A percentile compares a stretch with the other conserved stretches of the same genome.
These are phyloP conservation scores for Australoheros scitulus DNA, from an alignment of 2,113 vertebrate genomes.

Conservation along the genomic window DNA sequence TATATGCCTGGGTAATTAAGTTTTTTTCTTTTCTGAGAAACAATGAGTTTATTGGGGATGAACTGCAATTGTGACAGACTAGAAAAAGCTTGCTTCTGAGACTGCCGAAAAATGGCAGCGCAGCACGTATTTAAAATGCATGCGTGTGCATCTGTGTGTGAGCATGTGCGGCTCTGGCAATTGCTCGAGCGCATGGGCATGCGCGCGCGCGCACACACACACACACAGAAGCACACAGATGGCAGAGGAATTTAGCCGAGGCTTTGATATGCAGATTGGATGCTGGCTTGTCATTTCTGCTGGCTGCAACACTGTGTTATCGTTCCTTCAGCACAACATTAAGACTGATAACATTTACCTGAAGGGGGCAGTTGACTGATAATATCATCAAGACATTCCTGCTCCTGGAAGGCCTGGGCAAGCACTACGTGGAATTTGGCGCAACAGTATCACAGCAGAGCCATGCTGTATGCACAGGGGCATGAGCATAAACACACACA, in stretches of 20 bases:
- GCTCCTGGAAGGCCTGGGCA: constrained; percentile 45
- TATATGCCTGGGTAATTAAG: constrained; percentile 33
- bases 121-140: constrained; percentile 11
- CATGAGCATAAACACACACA: background rate
- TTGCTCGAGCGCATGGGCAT: background rate
- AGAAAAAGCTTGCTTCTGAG: constrained; percentile 47
- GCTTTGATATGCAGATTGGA: constrained; percentile 77
- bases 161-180: background rate
- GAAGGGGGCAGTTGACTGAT: constrained; percentile 70
- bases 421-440: constrained; percentile 6
- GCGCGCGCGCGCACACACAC: background rate
- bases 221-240: constrained; percentile 45
- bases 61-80: constrained; percentile 15
- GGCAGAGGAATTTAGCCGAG: constrained; percentile 64
- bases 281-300: constrained; percentile 65
- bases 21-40: constrained; percentile 40
- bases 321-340: constrained; percentile 57
- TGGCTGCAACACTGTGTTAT: constrained; percentile 67
- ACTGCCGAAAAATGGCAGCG: constrained; percentile 32
- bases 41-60: constrained; percentile 51
- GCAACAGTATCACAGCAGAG: constrained; percentile 14
- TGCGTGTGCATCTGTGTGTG: background rate
- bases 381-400: constrained; percentile 57
- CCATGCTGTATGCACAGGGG: background rate
- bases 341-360: constrained; percentile 73